Base-by-base conservation (phyloP, 2,797 vertebrate species). In the Poeciliopsis infans region DNA sequence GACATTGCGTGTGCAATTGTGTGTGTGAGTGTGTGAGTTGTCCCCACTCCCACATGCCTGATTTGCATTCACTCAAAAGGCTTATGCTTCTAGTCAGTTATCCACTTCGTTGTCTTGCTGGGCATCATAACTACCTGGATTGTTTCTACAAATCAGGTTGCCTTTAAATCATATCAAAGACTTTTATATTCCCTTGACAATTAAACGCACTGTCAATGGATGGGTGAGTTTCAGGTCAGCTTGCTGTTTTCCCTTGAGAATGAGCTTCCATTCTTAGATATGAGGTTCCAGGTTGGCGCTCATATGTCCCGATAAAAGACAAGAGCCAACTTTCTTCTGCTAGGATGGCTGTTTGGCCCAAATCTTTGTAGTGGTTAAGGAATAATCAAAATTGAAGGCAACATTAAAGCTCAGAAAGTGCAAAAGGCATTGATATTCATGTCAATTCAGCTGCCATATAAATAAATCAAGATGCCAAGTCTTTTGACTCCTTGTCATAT, bases 31-130 rank as follows among this genome's bases (percentile, higher is more conserved):
- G 49, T 13, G 15, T 64, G 82, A 80, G 64, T 46, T 15, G 73
- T 70, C 79, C 66, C 11, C 85, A 86, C 87, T 89, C 83, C 88
- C 86, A 84, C 79, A 79, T 79, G 51, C 43, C 78, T 89, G 78
- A 87, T 91, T 89, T 91, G 86, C 61, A 88, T 94, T 84, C 68
- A 66, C 79, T 76, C 64, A 77, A 79, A 90, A 84, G 68, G 72
- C 87, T 69, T 77, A 15, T n/a, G 18, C 76, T 82, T 47, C 73
- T 33, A 72, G 79, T 86, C 83, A 82, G 46, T 43, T 61, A 84
- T 73, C 57, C 73, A 69, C 73, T 87, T 80, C 46, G 53, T 69
- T 53, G 51, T 49, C 53, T 80, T 64, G 70, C 78, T 76, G 64
- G 83, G 80, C 86, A 85, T 87, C 78, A 57, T 72, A 85, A 86